Evolutionary conservation across 2,888 invertebrate genomes (phyloP).

Genomic region (Carabus problematicus): DNA sequence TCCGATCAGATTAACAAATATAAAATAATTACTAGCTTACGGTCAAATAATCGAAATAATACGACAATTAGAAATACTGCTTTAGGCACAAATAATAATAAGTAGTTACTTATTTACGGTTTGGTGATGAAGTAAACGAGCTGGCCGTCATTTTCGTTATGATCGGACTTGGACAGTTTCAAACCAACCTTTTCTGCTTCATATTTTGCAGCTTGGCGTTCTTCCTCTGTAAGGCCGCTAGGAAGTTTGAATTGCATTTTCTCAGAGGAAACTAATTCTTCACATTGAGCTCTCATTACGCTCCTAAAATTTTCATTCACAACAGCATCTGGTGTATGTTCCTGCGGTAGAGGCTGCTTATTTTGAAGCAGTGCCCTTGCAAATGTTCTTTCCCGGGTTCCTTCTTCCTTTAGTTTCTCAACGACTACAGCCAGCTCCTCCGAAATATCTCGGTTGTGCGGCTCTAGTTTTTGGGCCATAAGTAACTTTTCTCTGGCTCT

Average conservation of each 20-base stretch:
- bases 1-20: too few relatives aligned
- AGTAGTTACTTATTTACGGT: not conserved
- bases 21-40: too few relatives aligned
- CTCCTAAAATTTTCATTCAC: constrained; percentile 51
- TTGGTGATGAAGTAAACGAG: constrained; percentile 10
- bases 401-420: constrained; percentile 54
- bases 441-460: constrained; percentile 63
- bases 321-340: constrained; percentile 53
- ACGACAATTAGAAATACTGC: too few relatives aligned
- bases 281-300: constrained; percentile 61
- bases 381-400: constrained; percentile 49
- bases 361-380: constrained; percentile 54
- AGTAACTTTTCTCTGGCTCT: constrained; percentile 65
- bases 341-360: constrained; percentile 39
- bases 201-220: constrained; percentile 61
- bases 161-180: constrained; percentile 53
- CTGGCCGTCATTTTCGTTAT: constrained; percentile 49
- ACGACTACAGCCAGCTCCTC: constrained; percentile 63
- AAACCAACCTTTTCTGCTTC: constrained; percentile 61
- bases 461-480: constrained; percentile 63
- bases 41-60: too few relatives aligned
- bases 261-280: constrained; percentile 59
- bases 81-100: too few relatives aligned
- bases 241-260: constrained; percentile 62
- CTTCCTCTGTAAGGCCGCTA: constrained; percentile 58